A percentile compares a stretch with the other conserved stretches of the same genome.
These are phyloP conservation scores for Cryptotis parvus DNA, from an alignment of 2,113 vertebrate genomes.

Conservation along the genomic window DNA sequence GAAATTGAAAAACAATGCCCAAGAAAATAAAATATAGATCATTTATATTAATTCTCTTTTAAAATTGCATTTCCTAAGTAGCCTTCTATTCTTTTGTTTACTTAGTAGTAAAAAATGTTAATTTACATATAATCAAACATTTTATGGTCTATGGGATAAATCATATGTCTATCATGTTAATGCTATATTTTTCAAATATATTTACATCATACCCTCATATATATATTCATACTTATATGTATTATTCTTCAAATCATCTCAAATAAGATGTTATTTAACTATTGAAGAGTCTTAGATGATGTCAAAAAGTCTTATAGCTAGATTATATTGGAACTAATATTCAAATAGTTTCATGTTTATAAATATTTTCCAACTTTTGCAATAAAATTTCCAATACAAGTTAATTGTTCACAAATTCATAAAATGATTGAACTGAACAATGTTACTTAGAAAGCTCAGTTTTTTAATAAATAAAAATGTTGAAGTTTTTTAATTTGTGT, in stretches of 20 bases:
- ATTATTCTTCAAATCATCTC: not conserved
- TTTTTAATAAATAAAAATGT: not conserved
- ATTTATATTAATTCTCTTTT: not conserved
- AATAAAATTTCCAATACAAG: conserved; percentile 16
- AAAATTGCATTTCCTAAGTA: not conserved
- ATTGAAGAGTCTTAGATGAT: not conserved
- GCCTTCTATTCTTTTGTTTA: not conserved
- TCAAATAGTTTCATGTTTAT: not conserved
- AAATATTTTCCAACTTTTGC: not conserved
- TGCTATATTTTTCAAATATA: not conserved
- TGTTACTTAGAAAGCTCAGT: not conserved
- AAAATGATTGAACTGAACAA: not conserved
- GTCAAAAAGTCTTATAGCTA: not conserved
- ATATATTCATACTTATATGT: no score
- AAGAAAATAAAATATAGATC: not conserved
- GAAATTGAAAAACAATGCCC: not conserved
- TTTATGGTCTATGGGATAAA: not conserved
- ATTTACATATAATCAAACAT: not conserved
- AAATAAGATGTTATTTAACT: not conserved
- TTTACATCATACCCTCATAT: no score
- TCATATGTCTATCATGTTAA: not conserved
- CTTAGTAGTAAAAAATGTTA: not conserved
- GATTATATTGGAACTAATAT: not conserved
- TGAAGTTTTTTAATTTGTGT: not conserved
- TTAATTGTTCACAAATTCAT: conserved; percentile 5